Base-by-base conservation (phyloP, 2,888 invertebrate species). In the Griposia aprilina region DNA sequence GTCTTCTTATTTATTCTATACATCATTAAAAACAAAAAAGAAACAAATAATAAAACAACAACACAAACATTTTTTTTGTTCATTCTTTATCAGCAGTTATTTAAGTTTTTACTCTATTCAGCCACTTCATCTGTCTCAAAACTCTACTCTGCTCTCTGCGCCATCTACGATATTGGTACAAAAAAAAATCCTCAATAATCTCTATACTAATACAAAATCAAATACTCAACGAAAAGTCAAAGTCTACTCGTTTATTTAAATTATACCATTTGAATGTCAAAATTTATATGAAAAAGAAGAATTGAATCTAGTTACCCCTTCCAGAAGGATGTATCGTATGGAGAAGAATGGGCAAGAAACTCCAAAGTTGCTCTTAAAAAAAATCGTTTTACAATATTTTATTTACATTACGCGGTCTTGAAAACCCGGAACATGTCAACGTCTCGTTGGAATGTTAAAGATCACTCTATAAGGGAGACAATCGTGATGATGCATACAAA, bases 401-500 rank as follows among this genome's bases (percentile, higher is more conserved):
- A 50, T n/a, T 55, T 23, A 50, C 15, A 36, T 17, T 52, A 13
- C 23, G 6, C 3, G 23, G 15, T 26, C 5, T 45, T 45, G 0
- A 26, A 23, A 41, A 2, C 67, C 41, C n/a, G 50, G 17, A 15
- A 63, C 15, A 80, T 75, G 67, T 82, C 59, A 68, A 52, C n/a
- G 30, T 72, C 50, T 65, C 45, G 15, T 55, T 55, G 41, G 74
- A 73, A 84, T 78, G 59, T 73, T 71, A 57, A 66, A 13, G n/a
- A 68, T 71, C 57, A 73, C 83, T 74, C 45, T 76, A 60, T 81
- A 80, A 68, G 78, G 74, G 41, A 67, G 36, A 76, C 65, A 74
- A 68, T 86, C 84, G 74, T 84, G 81, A 81, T 67, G 83, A 83
- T 84, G 74, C 48, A 45, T 65, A 72, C 76, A 80, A 78, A 70